phyloP scores from a whole-genome alignment of 2,888 invertebrate species.

The Sarcophaga variegata region DNA sequence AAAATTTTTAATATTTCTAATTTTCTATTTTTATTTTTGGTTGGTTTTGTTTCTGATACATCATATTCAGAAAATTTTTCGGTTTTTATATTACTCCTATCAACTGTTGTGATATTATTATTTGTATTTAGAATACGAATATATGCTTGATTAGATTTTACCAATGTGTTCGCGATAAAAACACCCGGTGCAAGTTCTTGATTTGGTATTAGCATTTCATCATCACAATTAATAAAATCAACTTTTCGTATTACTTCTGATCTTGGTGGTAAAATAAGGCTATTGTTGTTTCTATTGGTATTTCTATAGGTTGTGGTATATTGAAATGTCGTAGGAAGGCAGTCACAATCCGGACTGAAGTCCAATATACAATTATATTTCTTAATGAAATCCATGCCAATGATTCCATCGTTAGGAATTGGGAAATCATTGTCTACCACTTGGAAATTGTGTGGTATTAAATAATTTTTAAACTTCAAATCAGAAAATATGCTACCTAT shows the following conservation, averaged over 20 bases:
- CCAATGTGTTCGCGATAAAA: conserved; percentile 14
- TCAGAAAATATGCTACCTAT: background rate
- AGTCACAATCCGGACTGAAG: too few species aligned
- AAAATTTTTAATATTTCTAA: background rate
- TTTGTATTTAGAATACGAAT: conserved; percentile 7
- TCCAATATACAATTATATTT: too few species aligned
- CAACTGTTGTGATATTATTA: background rate
- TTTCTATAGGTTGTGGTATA: too few species aligned
- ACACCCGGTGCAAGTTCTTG: background rate
- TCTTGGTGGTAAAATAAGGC: too few species aligned
- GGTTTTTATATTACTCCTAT: background rate
- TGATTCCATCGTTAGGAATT: background rate
- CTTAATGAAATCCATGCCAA: background rate
- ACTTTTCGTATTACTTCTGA: background rate
- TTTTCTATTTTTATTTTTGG: background rate
- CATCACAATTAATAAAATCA: background rate
- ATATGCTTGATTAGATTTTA: conserved; percentile 3
- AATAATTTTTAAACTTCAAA: background rate
- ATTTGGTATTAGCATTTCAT: background rate
- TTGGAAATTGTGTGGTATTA: background rate
- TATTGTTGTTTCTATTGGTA: too few species aligned
- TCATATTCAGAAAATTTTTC: background rate
- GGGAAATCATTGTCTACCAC: background rate
- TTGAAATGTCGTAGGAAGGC: too few species aligned
- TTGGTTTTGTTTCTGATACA: background rate